phyloP scores from a whole-genome alignment of 2,113 vertebrate genomes.

The Diadophis punctatus region DNA sequence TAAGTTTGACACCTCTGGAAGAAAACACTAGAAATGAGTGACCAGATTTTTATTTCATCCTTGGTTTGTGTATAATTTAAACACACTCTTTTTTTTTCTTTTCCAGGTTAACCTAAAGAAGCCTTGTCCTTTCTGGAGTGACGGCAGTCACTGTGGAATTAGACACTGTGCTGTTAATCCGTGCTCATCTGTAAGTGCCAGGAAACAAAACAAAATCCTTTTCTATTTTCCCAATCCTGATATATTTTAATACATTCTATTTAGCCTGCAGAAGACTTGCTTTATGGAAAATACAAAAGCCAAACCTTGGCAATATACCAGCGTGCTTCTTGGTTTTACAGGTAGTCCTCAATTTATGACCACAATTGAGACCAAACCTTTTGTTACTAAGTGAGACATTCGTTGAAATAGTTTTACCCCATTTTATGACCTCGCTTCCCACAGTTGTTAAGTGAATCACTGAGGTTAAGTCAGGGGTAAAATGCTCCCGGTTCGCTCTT shows the following conservation, averaged over 20 bases:
- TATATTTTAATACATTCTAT: background rate
- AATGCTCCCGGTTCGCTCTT: no score
- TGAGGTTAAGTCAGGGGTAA: no score
- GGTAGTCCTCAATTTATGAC: no score
- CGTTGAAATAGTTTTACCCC: no score
- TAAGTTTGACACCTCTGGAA: background rate
- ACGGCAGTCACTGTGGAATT: conserved; percentile 80
- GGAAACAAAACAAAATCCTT: background rate
- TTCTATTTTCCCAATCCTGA: background rate
- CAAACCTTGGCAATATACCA: no score
- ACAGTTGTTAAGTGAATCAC: no score
- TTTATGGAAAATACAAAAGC: background rate
- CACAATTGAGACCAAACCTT: no score
- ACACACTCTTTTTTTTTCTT: background rate
- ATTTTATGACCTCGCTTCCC: no score
- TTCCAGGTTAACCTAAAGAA: conserved; percentile 88
- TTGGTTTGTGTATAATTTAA: background rate
- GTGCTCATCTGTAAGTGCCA: conserved; percentile 80
- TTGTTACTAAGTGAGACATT: no score
- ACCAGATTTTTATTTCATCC: background rate
- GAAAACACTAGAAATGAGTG: background rate
- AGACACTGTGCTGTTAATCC: conserved; percentile 85
- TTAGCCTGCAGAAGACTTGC: background rate
- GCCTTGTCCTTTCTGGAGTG: conserved; percentile 89
- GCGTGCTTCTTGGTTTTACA: background rate